Conservation (phyloP, 2,797 vertebrate genomes). For the Siniperca obscura region DNA sequence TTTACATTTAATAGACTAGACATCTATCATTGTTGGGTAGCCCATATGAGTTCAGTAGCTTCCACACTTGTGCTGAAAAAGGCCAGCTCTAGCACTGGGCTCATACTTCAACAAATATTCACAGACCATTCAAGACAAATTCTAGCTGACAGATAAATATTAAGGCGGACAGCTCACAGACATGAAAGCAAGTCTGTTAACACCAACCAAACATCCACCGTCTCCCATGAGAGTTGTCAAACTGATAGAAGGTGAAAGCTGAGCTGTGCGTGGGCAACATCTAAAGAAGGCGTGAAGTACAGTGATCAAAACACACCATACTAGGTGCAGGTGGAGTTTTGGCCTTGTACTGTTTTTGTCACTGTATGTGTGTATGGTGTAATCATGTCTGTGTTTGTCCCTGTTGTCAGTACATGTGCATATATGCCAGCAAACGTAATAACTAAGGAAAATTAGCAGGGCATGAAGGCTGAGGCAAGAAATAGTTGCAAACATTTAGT, state of each 20-base stretch:
- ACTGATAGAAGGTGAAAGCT: conserved; percentile 41
- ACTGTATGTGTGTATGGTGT: neutral
- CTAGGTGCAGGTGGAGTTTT: neutral
- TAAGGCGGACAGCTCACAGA: conserved; percentile 35
- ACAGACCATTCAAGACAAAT: conserved; percentile 2
- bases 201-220: conserved; percentile 16
- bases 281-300: conserved; percentile 39
- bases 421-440: neutral
- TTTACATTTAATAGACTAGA: neutral
- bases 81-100: neutral
- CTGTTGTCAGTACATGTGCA: neutral
- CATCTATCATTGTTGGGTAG: neutral
- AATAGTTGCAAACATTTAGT: neutral
- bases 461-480: conserved; percentile 10
- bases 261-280: conserved; percentile 10
- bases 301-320: conserved; percentile 21
- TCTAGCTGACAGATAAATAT: conserved; percentile 9
- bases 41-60: neutral
- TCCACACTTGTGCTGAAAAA: neutral
- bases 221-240: conserved; percentile 26
- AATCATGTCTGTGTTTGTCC: neutral
- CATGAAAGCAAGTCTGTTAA: conserved; percentile 41
- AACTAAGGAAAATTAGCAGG: neutral
- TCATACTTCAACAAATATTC: neutral
- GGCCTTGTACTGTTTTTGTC: neutral